Conservation (phyloP, 2,113 vertebrate species). For the Megaleporinus macrocephalus region DNA sequence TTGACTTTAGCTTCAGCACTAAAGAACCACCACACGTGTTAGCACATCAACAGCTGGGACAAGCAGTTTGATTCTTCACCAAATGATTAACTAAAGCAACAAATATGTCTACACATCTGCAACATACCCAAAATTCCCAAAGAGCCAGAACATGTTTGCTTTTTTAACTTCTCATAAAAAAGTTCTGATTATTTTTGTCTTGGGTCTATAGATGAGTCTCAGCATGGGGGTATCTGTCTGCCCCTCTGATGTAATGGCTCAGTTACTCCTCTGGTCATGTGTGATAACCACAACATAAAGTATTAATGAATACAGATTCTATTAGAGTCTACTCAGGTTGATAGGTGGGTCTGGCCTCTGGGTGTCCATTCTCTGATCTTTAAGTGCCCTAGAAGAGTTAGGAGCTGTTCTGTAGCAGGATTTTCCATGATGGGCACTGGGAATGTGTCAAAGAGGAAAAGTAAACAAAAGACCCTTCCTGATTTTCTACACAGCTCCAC, state of each 20-base stretch:
- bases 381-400: neutral
- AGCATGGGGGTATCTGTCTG: constrained; percentile 47
- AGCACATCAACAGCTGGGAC: too few species aligned
- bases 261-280: constrained; percentile 62
- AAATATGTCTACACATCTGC: too few species aligned
- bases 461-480: constrained; percentile 20
- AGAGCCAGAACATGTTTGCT: too few species aligned
- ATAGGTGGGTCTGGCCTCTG: neutral
- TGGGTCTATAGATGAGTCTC: constrained; percentile 35
- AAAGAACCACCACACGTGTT: too few species aligned
- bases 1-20: too few species aligned
- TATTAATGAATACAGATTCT: constrained; percentile 64
- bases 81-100: too few species aligned
- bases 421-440: neutral
- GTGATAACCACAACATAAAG: constrained; percentile 55
- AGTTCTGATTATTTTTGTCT: too few species aligned
- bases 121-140: too few species aligned
- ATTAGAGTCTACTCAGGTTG: neutral
- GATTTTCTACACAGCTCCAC: neutral
- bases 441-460: constrained; percentile 5
- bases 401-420: neutral
- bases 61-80: too few species aligned
- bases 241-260: constrained; percentile 62
- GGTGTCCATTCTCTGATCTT: neutral
- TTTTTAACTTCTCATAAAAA: too few species aligned